Base-by-base conservation (phyloP, 2,113 vertebrate genomes). In the Bambusicola thoracicus region DNA sequence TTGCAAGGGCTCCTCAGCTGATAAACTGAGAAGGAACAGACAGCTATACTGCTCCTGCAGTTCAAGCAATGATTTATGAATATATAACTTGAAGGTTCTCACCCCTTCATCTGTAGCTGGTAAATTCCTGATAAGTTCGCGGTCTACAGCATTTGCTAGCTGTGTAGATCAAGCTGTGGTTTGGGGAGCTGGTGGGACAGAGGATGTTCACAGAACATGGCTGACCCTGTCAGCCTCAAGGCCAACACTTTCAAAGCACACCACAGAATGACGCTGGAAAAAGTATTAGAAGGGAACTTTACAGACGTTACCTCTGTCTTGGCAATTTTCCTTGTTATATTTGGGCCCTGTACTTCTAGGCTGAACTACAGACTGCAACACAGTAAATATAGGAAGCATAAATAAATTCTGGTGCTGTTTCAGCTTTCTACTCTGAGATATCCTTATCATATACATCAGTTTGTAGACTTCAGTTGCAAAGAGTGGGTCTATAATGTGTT, bases 371-470 rank as follows among this genome's bases (percentile, higher is more conserved):
- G 69, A 61, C 16, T 75, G 13, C 40, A 83, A 56, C 48, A 65
- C 0, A 5, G 34, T 21, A 88, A 92, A 44, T 46, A 77, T 3
- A 8, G 68, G 62, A 78, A 53, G n/a, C 41, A 44, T n/a, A 74
- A 91, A 51, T 22, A 87, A 87, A 78, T 4, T 48, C 22, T 38
- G 44, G 12, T 30, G 66, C 7, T 5, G 2, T 25, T 12, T 17
- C 61, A 68, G 6, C 38, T 38, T 67, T 74, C 48, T 70, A 40
- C 24, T 92, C 76, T 85, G 73, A 84, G 38, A 79, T 61, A 43
- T 2, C 8, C 29, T 56, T 36, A 63, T 6, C 46, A 15, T 7
- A 30, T 51, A 78, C 1, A 0, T 19, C n/a, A 3, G 6, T 0
- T 0, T 17, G 8, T 40, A 65, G 58, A 86, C 48, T 32, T 36